phyloP scores from a whole-genome alignment of 92 coral and sea anemone genomes.

The Hydrozoanthus gracilis region DNA sequence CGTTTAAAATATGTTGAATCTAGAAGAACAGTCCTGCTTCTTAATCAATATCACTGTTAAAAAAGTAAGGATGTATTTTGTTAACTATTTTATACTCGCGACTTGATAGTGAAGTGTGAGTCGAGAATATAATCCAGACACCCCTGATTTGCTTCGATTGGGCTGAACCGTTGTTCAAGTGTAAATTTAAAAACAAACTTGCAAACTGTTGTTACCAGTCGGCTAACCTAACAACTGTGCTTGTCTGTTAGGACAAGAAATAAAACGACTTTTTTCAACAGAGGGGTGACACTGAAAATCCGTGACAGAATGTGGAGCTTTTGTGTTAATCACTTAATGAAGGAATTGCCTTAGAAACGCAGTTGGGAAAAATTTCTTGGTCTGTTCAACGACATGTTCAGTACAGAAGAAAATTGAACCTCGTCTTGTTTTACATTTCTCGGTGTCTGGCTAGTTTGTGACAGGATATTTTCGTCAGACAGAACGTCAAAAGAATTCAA shows the following conservation, averaged over 20 bases:
- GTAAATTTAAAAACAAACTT: not conserved
- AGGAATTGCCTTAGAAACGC: not conserved
- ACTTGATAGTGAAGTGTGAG: no score
- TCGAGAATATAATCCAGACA: not conserved
- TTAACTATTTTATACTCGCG: no score
- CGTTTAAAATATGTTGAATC: no score
- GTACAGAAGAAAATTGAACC: not conserved
- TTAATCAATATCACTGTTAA: no score
- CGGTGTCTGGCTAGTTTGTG: not conserved
- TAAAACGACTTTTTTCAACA: not conserved
- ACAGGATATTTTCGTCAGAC: not conserved
- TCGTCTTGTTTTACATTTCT: not conserved
- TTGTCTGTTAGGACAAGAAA: not conserved
- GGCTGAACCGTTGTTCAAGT: not conserved
- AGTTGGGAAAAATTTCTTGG: slow-evolving; percentile 10
- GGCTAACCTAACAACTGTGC: not conserved
- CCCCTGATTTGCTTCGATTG: not conserved
- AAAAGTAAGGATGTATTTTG: no score
- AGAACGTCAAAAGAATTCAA: not conserved
- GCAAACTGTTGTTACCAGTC: not conserved
- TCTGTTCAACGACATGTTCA: slow-evolving; percentile 5
- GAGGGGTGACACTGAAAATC: not conserved
- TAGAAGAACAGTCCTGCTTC: no score
- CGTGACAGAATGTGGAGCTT: slow-evolving; percentile 1
- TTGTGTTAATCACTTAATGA: slow-evolving; percentile 3